These are phyloP conservation scores for Plemyria rubiginata DNA, from an alignment of 2,888 invertebrate genomes.

Conservation along the genomic window DNA sequence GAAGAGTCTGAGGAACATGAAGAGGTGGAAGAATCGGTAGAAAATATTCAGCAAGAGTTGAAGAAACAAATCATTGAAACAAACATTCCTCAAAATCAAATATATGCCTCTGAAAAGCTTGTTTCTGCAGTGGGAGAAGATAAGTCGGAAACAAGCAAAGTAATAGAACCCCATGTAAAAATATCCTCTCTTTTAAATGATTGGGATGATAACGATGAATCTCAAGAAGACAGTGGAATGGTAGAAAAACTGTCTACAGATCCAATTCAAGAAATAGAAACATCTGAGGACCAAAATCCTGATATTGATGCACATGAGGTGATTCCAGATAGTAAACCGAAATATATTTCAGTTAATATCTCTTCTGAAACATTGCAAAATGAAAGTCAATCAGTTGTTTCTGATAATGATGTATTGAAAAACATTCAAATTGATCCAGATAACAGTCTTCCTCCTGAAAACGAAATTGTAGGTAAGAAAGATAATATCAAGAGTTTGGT, in stretches of 20 bases:
- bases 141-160: conserved; percentile 24
- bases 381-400: conserved; percentile 3
- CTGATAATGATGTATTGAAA: conserved; percentile 30
- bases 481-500: conserved; percentile 76
- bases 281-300: conserved; percentile 3
- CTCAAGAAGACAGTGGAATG: conserved; percentile 59
- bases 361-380: conserved; percentile 37
- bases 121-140: conserved; percentile 35
- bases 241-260: conserved; percentile 33
- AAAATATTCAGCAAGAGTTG: conserved; percentile 78
- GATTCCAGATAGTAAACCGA: conserved; percentile 8
- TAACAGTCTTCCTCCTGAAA: conserved; percentile 26
- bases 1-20: conserved; percentile 41
- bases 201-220: conserved; percentile 82
- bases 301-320: background rate
- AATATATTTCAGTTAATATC: conserved; percentile 12
- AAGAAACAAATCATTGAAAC: conserved; percentile 61
- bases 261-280: conserved; percentile 7
- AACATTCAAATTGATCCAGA: conserved; percentile 19
- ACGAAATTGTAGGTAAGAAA: conserved; percentile 48
- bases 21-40: conserved; percentile 74
- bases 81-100: conserved; percentile 32
- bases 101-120: conserved; percentile 44
- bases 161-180: conserved; percentile 55
- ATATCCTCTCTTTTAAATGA: conserved; percentile 76